These are phyloP conservation scores for Hypotaenidia philippensis DNA, from an alignment of 2,797 vertebrate species.

Conservation along the genomic window DNA sequence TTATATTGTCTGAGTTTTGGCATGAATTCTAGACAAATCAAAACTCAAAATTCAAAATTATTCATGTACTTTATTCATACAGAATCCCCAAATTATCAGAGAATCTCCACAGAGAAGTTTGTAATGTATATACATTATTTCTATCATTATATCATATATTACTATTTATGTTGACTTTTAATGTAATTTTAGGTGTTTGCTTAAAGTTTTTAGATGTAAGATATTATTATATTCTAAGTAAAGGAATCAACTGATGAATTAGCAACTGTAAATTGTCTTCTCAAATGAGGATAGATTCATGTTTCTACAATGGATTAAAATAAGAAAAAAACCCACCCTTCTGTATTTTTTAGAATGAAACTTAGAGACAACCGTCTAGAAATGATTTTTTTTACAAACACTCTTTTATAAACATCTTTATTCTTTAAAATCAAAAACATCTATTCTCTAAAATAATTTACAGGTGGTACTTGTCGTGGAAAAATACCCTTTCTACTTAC, in stretches of 20 bases:
- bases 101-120: not conserved
- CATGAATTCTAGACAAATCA: not conserved
- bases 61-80: not conserved
- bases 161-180: not conserved
- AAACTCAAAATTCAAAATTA: not conserved
- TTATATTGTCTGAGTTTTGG: not conserved
- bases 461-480: not conserved
- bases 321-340: not conserved
- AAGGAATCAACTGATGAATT: not conserved
- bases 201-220: not conserved
- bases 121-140: not conserved
- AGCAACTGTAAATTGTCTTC: not conserved
- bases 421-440: not conserved
- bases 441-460: not conserved
- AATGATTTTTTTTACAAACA: not conserved
- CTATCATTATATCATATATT: too few species aligned
- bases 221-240: not conserved
- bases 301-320: not conserved
- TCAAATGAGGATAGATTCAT: not conserved
- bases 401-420: too few species aligned
- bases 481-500: not conserved
- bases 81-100: not conserved
- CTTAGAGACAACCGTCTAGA: not conserved
- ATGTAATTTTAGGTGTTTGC: not conserved
- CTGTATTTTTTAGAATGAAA: not conserved